These are phyloP conservation scores for Pseudomugil tenellus DNA, from an alignment of 2,797 vertebrate genomes.

Conservation along the genomic window DNA sequence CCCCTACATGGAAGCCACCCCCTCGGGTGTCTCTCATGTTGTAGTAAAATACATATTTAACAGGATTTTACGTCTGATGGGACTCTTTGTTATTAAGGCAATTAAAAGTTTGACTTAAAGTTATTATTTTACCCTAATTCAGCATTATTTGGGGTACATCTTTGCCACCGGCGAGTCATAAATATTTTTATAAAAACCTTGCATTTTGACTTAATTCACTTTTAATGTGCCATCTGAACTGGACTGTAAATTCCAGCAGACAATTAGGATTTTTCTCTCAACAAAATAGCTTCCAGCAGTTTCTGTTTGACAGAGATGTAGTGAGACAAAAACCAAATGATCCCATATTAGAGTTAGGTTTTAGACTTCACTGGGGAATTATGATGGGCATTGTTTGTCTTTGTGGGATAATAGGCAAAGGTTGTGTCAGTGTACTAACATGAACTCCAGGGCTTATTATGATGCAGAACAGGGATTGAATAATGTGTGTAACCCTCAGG, in stretches of 20 bases:
- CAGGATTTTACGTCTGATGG: not conserved
- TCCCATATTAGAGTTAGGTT: no score
- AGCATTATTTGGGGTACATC: not conserved
- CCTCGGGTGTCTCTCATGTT: not conserved
- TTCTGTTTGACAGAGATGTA: not conserved
- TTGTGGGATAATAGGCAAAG: not conserved
- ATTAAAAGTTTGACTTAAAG: not conserved
- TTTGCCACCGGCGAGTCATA: no score
- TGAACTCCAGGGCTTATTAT: not conserved
- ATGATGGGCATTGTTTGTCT: not conserved
- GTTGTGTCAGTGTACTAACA: not conserved
- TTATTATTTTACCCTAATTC: not conserved
- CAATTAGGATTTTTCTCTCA: not conserved
- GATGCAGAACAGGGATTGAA: not conserved
- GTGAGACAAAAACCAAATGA: no score
- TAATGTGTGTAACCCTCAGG: conserved; percentile 34
- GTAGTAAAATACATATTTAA: not conserved
- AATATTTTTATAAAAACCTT: not conserved
- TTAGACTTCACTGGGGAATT: not conserved
- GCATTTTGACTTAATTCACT: not conserved
- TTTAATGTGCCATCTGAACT: not conserved
- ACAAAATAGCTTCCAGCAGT: not conserved
- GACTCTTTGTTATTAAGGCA: not conserved
- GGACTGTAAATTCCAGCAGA: no score
- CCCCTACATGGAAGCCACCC: not conserved